Evolutionary conservation across 2,113 vertebrate species (phyloP).

Genomic region (Lasiurus borealis): DNA sequence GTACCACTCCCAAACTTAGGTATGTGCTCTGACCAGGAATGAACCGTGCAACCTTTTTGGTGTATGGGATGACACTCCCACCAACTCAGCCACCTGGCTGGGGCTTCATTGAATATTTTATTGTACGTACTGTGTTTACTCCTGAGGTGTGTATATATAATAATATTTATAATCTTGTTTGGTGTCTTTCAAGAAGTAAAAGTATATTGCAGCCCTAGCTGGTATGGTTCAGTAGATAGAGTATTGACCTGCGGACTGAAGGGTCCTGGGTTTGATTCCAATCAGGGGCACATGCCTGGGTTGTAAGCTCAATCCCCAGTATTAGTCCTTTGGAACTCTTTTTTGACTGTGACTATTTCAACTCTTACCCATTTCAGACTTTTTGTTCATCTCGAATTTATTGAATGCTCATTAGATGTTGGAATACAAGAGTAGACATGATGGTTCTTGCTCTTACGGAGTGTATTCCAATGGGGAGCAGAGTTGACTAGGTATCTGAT

Average conservation of each 20-base stretch:
- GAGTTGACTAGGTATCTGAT: background rate
- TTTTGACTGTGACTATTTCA: conserved; percentile 52
- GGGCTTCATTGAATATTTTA: background rate
- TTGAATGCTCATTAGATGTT: conserved; percentile 39
- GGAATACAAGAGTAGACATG: background rate
- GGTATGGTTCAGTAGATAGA: too few species aligned
- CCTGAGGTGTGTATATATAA: background rate
- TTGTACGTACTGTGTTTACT: background rate
- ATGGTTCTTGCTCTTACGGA: background rate
- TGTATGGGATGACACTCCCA: background rate
- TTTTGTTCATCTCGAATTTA: conserved; percentile 48
- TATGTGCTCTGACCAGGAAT: background rate
- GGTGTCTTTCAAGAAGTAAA: conserved; percentile 23
- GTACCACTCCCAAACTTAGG: background rate
- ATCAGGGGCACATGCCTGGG: too few species aligned
- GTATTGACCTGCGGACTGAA: too few species aligned
- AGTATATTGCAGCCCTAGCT: background rate
- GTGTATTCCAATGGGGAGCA: conserved; percentile 48
- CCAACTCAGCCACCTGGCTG: background rate
- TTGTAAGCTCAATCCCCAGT: too few species aligned
- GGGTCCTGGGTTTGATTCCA: too few species aligned
- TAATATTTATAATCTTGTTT: background rate
- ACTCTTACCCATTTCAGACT: background rate
- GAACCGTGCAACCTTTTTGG: background rate
- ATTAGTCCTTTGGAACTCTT: background rate